Percentiles rank a stretch among this genome's conserved stretches.
phyloP scores from a whole-genome alignment of 2,797 vertebrate genomes.

The Eulemur rubriventer region DNA sequence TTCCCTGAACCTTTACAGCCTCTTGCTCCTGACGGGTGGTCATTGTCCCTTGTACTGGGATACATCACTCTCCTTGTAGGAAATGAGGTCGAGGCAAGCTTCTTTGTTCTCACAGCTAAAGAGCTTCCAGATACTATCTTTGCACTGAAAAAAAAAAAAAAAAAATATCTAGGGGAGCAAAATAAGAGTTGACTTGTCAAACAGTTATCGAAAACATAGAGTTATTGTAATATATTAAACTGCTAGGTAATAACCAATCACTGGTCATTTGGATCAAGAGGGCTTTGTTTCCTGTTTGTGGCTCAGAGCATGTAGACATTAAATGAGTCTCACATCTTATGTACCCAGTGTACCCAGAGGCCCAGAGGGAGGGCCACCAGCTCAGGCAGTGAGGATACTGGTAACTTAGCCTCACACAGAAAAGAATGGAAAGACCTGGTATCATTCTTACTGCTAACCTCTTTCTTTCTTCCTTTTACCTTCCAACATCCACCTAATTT shows the following conservation, averaged over 20 bases:
- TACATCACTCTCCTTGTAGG: background rate
- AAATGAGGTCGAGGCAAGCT: background rate
- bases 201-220: background rate
- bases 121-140: background rate
- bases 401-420: background rate
- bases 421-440: background rate
- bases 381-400: background rate
- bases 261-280: background rate
- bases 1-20: background rate
- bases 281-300: background rate
- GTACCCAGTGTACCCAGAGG: background rate
- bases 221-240: background rate
- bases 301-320: background rate
- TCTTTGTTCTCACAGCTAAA: background rate
- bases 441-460: background rate
- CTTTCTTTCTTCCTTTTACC: background rate
- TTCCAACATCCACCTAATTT: background rate
- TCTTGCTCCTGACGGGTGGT: background rate
- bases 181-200: background rate
- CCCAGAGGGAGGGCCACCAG: background rate
- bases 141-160: background rate
- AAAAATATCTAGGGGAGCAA: background rate
- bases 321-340: background rate
- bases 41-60: background rate
- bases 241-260: background rate